Percentiles rank a stretch among this genome's conserved stretches.
Conservation (phyloP, 2,888 invertebrate genomes). For the Pandemis corylana region DNA sequence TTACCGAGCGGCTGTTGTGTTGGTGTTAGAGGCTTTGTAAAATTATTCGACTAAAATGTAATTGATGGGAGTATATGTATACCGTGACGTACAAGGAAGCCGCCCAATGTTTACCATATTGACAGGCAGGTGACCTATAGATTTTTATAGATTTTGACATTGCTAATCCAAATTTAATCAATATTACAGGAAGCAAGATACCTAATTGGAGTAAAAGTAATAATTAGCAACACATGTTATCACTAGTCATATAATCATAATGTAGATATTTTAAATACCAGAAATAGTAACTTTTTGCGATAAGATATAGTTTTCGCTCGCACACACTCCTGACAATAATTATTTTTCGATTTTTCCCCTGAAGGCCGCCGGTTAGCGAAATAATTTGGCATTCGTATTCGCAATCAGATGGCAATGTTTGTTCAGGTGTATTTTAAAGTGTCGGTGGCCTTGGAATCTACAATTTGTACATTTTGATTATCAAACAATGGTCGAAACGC, state of each 20-base stretch:
- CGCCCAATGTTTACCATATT: background rate
- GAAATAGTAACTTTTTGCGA: conserved; percentile 23
- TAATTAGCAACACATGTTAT: background rate
- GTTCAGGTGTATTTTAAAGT: conserved; percentile 43
- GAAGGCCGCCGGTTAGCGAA: conserved; percentile 30
- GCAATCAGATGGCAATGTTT: conserved; percentile 31
- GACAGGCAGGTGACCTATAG: background rate
- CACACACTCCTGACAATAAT: conserved; percentile 21
- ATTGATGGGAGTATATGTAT: background rate
- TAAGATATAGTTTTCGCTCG: conserved; percentile 30
- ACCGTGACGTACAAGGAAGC: background rate
- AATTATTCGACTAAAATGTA: background rate
- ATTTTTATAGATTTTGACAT: background rate
- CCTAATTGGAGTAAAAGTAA: background rate
- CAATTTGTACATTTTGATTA: conserved; percentile 39
- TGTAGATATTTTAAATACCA: conserved; percentile 7
- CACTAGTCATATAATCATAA: background rate
- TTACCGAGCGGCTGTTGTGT: background rate
- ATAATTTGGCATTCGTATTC: conserved; percentile 35
- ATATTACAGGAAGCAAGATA: background rate
- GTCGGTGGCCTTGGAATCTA: conserved; percentile 34
- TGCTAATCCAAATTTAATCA: background rate
- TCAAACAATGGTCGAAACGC: conserved; percentile 38
- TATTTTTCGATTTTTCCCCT: conserved; percentile 28
- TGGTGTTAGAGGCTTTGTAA: background rate